Evolutionary conservation across 2,888 invertebrate genomes (phyloP).

Genomic region (Erynnis tages): DNA sequence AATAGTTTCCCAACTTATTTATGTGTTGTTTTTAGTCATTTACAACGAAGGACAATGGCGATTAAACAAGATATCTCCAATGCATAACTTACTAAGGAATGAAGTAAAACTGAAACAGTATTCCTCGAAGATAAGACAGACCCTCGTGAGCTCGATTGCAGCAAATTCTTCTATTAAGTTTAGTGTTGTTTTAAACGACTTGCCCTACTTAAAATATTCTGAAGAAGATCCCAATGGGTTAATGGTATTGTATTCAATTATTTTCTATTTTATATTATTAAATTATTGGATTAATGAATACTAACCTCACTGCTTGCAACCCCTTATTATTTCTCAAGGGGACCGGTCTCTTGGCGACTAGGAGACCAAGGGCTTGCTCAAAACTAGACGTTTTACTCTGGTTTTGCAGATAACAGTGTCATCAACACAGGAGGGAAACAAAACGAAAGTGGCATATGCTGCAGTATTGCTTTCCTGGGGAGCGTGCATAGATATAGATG

Average conservation of each 20-base stretch:
- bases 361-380: too few relatives aligned
- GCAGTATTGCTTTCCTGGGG: constrained; percentile 72
- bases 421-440: constrained; percentile 45
- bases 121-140: constrained; percentile 64
- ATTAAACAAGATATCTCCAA: constrained; percentile 61
- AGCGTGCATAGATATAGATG: constrained; percentile 41
- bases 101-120: constrained; percentile 67
- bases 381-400: too few relatives aligned
- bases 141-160: constrained; percentile 50
- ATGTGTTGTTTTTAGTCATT: constrained; percentile 58
- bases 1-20: too few relatives aligned
- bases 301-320: too few relatives aligned
- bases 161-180: constrained; percentile 51
- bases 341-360: too few relatives aligned
- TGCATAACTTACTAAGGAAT: constrained; percentile 58
- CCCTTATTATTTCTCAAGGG: too few relatives aligned
- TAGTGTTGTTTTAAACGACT: constrained; percentile 54
- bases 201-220: constrained; percentile 58
- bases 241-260: constrained; percentile 49
- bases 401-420: constrained; percentile 58
- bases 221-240: constrained; percentile 64
- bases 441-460: constrained; percentile 53
- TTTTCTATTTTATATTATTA: too few relatives aligned
- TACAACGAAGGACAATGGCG: constrained; percentile 69
- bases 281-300: too few relatives aligned